phyloP scores from a whole-genome alignment of 2,797 vertebrate genomes.

The Danio jaintianensis region DNA sequence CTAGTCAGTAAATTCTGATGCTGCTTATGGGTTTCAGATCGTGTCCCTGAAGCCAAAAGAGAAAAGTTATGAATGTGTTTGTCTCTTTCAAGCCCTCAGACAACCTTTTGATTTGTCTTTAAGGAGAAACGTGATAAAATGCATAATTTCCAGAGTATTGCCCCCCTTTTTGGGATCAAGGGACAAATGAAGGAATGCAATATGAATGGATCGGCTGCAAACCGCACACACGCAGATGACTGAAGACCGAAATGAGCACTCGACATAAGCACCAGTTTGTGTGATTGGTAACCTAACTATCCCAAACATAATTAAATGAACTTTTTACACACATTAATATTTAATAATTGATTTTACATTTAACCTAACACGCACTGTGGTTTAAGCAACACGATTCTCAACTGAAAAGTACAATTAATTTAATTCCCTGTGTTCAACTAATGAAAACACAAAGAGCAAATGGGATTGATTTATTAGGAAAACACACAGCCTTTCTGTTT shows the following conservation, averaged over 20 bases:
- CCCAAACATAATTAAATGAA: background rate
- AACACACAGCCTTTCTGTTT: background rate
- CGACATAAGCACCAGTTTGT: background rate
- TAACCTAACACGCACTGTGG: too few species aligned
- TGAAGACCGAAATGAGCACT: background rate
- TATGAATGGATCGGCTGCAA: background rate
- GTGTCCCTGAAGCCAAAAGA: background rate
- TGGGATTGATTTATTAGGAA: background rate
- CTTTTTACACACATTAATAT: background rate
- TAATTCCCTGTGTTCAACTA: background rate
- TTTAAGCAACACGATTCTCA: too few species aligned
- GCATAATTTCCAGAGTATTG: background rate
- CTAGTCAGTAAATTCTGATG: background rate
- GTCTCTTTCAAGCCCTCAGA: background rate
- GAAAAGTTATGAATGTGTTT: slow-evolving; percentile 41
- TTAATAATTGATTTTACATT: background rate
- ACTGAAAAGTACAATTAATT: background rate
- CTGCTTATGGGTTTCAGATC: slow-evolving; percentile 6
- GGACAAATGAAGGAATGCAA: slow-evolving; percentile 20
- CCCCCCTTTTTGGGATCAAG: background rate
- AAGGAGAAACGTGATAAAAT: slow-evolving; percentile 31
- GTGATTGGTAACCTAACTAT: background rate
- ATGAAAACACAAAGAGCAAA: background rate
- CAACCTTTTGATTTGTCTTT: slow-evolving; percentile 15
- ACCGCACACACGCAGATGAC: background rate